Percentiles rank a stretch among this genome's conserved stretches.
These are phyloP conservation scores for Lepus oiostolus DNA, from an alignment of 2,797 vertebrate genomes.

Conservation along the genomic window DNA sequence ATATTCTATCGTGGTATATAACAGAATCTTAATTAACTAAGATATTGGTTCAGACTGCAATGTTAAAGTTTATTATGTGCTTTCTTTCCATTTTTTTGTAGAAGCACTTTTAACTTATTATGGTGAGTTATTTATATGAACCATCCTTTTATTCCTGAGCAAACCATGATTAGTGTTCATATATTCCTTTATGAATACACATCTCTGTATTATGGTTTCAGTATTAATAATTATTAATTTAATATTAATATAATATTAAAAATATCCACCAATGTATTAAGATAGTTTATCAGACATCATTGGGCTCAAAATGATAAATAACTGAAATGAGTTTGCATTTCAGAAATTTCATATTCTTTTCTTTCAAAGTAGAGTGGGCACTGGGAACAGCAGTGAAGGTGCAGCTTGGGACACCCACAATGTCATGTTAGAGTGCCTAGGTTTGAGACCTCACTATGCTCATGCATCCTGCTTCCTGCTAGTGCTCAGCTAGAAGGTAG, in stretches of 20 bases:
- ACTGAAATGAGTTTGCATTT: neutral
- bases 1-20: neutral
- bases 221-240: neutral
- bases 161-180: neutral
- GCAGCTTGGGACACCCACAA: no score
- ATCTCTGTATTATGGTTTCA: neutral
- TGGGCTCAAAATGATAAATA: neutral
- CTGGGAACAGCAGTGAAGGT: no score
- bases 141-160: neutral
- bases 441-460: no score
- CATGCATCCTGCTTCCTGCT: no score
- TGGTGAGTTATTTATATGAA: neutral
- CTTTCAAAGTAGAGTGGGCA: neutral
- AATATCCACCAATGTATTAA: neutral
- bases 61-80: neutral
- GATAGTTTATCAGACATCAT: neutral
- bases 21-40: neutral
- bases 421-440: no score
- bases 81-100: neutral
- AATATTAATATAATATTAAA: neutral
- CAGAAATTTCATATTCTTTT: conserved; percentile 8
- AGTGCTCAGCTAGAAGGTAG: no score
- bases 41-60: neutral
- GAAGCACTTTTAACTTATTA: neutral
- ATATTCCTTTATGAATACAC: neutral